Percentiles rank a stretch among this genome's conserved stretches.
Evolutionary conservation across 2,113 vertebrate species (phyloP).

Genomic region (Tachysurus fulvidraco): DNA sequence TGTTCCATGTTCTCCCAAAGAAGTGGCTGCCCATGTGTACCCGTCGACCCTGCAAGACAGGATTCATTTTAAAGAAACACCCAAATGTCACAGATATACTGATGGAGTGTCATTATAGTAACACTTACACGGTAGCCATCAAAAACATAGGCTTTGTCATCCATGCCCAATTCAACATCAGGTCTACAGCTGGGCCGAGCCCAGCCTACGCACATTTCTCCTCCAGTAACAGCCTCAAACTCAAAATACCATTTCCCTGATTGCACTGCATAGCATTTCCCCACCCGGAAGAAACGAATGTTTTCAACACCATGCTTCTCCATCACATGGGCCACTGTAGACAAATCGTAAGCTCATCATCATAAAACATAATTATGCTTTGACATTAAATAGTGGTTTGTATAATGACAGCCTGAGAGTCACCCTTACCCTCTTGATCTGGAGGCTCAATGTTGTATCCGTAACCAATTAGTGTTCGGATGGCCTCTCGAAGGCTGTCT

Average conservation of each 20-base stretch:
- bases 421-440: constrained; percentile 84
- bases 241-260: constrained; percentile 98
- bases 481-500: constrained; percentile 94
- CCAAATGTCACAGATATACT: background rate
- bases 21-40: constrained; percentile 91
- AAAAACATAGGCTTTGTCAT: constrained; percentile 92
- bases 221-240: constrained; percentile 90
- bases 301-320: constrained; percentile 87
- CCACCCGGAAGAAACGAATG: constrained; percentile 92
- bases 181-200: constrained; percentile 90
- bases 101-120: background rate
- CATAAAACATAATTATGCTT: background rate
- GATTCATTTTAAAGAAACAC: background rate
- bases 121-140: constrained; percentile 90
- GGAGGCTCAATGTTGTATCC: constrained; percentile 93
- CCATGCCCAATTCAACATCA: constrained; percentile 83
- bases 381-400: background rate
- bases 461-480: constrained; percentile 92
- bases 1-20: constrained; percentile 90
- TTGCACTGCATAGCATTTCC: constrained; percentile 87
- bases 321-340: constrained; percentile 75
- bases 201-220: constrained; percentile 97
- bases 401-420: background rate
- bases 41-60: constrained; percentile 80
- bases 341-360: background rate